Base-by-base conservation (phyloP, 2,888 invertebrate species). In the Lottia scabra region DNA sequence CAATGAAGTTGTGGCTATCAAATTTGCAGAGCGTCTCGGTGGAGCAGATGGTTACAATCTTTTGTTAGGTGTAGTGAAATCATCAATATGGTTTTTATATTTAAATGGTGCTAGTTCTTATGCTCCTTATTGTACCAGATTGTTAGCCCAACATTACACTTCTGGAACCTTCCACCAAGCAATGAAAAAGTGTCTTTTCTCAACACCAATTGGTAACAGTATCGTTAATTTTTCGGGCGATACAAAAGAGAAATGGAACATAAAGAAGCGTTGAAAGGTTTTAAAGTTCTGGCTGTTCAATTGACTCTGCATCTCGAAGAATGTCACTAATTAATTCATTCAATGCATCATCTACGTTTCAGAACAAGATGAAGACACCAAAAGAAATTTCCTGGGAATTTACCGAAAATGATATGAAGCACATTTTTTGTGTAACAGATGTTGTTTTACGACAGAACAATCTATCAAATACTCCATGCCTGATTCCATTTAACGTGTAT, bases 181-280 rank as follows among this genome's bases (percentile, higher is more conserved):
- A 15, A 68, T 77, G 71, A 77, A 77, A 62, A 23, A 45, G 43
- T 26, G 70, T 16, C 43, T 77, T 15, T 75, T 70, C 27, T 67
- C 66, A 13, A 77, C 75, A 15, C 75, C 77, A 16, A 64, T 62
- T 38, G 46, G 65, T 15, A 67, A 65, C 6, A 77, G 77, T 45
- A 62, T 56, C 13, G 67, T 73, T 4, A 77, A 77, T 44, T 73
- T 77, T 70, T 72, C 66, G 0, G 48, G 72, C 10, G 77, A 77
- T 67, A 70, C 75, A 12, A 70, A 77, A 26, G 76, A 8, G 76
- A 76, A 62, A 69, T 73, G 68, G 73, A 76, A 23, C 75, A 76
- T 26, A 62, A 63, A 67, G 75, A 76, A 44, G 75, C 66, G 0
- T 23, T 76, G 6, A 76, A 76, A 45, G 69, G 67, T n/a, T 75